Conservation (phyloP, 2,113 vertebrate species). For the Gymnocephalus cernua region DNA sequence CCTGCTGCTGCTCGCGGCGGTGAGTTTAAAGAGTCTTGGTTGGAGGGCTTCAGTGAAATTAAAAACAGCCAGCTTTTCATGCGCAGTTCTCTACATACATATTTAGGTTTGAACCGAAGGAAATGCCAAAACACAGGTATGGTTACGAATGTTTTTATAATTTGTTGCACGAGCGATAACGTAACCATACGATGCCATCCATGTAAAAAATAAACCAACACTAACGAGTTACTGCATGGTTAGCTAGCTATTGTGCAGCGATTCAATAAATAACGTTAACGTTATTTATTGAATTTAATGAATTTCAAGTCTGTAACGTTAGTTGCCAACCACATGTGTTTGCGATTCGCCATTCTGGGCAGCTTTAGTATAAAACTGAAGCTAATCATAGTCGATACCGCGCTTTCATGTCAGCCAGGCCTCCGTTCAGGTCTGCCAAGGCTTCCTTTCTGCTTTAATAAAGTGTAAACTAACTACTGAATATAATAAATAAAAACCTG, state of each 20-base stretch:
- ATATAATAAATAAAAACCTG: no score
- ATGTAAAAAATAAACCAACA: neutral
- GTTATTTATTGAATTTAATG: no score
- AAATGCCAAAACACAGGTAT: slow-evolving; percentile 75
- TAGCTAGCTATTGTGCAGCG: neutral
- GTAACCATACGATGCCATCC: accelerated
- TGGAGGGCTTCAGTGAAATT: neutral
- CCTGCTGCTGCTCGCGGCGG: slow-evolving; percentile 24
- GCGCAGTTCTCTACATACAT: accelerated
- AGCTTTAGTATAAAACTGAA: neutral
- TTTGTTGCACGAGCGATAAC: neutral
- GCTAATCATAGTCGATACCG: slow-evolving; percentile 19
- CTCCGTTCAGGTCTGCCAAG: neutral
- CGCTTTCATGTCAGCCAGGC: slow-evolving; percentile 45
- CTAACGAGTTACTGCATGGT: no score
- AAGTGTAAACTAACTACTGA: accelerated
- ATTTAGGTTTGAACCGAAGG: neutral
- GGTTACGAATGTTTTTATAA: neutral
- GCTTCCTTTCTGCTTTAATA: neutral
- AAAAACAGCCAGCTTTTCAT: neutral
- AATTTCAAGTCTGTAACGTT: accelerated
- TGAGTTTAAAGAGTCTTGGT: slow-evolving; percentile 63
- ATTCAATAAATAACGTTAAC: neutral
- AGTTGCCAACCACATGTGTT: neutral
- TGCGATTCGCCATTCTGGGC: neutral